Evolutionary conservation across 2,888 invertebrate genomes (phyloP), one percentile per base, ranked within the genome.

Genomic region (Palloptera scutellata): DNA sequence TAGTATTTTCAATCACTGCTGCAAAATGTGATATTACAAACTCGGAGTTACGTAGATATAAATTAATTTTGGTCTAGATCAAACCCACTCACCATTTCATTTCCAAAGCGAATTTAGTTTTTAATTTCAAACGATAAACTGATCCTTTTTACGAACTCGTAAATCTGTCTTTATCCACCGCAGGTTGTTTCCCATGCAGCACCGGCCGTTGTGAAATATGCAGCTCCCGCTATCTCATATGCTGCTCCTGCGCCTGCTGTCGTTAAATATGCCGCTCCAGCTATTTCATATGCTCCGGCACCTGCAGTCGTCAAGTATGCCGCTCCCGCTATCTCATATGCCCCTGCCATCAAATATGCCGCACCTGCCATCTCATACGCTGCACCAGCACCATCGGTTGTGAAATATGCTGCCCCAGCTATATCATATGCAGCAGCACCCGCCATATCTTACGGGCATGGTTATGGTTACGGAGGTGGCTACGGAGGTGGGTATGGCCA

Each of bases 131-230:
- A 30, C 2, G 30, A 30, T 30, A 30, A 30, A 30, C 30, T 30
- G 30, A 30, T 30, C 2, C 30, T 30, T 30, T 30, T 8, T n/a
- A 6, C 48, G n/a, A 48, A 48, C 1, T 48, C 10, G 6, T 11
- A 48, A 48, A 10, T 15, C 48, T n/a, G 5, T 48, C 1, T 48
- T 17, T 51, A 11, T 15, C n/a, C 19, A 12, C 1, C 1, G 1
- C 66, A 81, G 81, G 81, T 82, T 52, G 76, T 82, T 41, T 73
- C 76, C 40, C 81, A 81, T 70, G 72, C 66, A 15, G 69, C 72
- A 12, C 72, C 72, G 15, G 58, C 73, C 51, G n/a, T 70, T 1
- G 68, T 73, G 1, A 67, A 67, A 19, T 70, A 66, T 43, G 74
- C 76, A 40, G 70, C 74, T 17, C 78, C 78, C 1, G 74, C 77